Evolutionary conservation across 2,113 vertebrate species (phyloP), one percentile per base, ranked within the genome.

Genomic region (Misgurnus anguillicaudatus): DNA sequence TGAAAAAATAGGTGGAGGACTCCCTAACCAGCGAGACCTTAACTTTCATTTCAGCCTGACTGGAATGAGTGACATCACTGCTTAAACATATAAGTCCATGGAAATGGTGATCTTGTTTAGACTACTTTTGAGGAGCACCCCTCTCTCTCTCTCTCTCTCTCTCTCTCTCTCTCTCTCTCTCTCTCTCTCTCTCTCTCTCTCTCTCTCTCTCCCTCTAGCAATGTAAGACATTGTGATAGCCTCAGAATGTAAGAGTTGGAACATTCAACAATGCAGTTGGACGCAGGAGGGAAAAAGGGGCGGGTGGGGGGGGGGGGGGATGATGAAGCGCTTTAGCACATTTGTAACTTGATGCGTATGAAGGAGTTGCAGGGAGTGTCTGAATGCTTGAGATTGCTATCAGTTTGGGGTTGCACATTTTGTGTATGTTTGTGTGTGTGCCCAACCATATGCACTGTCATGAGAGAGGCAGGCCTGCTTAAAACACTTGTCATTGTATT

Each of bases 371-470:
- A 81, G 82, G 87, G 82, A 83, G 81, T 85, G 85, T 84, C 72
- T 82, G 78, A 86, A 86, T 80, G 67, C 72, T 87, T 85, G 68
- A 87, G 85, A 87, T 80, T 87, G 89, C 91, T 91, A 91, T 88
- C 86, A 87, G 87, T 89, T 85, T 85, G 81, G 86, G 87, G 88
- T 86, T 83, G 85, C 31, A 45, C 45, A 75, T 55, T 75, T 53
- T 86, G 85, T 79, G 57, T 65, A 67, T 87, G 91, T 14, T 48
- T 89, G 80, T 51, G 68, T 72, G 78, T 45, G 63, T 76, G 45
- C 47, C 5, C 55, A 62, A 77, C 62, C 85, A 85, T 70, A 57
- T 48, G 24, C 31, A 48, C 66, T 69, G 13, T 8, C 55, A 62
- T 89, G 87, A 85, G 69, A 53, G 55, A 66, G 48, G 58, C n/a